Conservation (phyloP, 2,113 vertebrate species). For the Notiomystis cincta region DNA sequence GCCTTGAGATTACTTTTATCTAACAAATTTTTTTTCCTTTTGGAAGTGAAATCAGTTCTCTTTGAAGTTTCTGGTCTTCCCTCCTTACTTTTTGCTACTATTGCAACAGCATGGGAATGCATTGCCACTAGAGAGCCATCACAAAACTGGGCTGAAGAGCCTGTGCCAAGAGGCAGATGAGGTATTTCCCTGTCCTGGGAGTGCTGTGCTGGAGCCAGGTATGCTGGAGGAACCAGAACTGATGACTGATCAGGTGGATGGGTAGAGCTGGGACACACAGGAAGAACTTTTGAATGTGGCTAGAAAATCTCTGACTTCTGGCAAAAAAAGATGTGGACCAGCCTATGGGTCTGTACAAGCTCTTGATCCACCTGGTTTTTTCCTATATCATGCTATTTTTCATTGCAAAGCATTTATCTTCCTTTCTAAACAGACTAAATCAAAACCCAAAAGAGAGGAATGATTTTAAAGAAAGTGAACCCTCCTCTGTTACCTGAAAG, state of each 20-base stretch:
- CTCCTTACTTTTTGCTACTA: background rate
- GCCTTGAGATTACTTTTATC: background rate
- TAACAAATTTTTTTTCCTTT: background rate
- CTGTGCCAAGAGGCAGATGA: background rate
- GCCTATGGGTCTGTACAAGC: background rate
- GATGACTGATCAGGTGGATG: background rate
- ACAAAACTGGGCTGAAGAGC: background rate
- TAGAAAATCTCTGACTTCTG: background rate
- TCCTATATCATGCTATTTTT: background rate
- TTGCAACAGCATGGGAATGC: background rate
- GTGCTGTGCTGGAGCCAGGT: background rate
- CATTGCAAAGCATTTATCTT: background rate
- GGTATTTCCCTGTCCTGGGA: background rate
- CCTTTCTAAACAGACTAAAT: background rate
- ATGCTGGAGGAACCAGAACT: background rate
- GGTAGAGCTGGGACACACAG: background rate
- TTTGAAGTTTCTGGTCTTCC: background rate
- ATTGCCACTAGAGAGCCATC: background rate
- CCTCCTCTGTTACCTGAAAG: background rate
- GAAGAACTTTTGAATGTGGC: background rate
- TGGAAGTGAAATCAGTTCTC: background rate
- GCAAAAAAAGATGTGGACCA: background rate
- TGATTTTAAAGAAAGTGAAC: background rate
- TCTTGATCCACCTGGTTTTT: background rate
- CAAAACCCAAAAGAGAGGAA: background rate